A percentile compares a stretch with the other conserved stretches of the same genome.
Evolutionary conservation across 1,140 invertebrate genomes (phyloP).

Genomic region (Hetaerina americana): DNA sequence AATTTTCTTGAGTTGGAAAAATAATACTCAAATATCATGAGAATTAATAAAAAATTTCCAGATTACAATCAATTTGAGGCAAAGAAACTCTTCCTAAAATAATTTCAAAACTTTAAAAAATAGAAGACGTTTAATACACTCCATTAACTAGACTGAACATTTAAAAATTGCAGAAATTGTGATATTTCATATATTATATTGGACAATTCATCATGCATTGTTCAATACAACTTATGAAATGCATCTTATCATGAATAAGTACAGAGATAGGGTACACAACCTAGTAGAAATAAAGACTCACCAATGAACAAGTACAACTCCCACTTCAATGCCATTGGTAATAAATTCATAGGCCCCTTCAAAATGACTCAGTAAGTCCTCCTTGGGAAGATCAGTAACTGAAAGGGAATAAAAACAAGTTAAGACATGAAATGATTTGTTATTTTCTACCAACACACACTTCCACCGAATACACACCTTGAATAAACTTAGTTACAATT

Average conservation of each 20-base stretch:
- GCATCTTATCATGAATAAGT: too few species aligned
- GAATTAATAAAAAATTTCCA: slow-evolving; percentile 9
- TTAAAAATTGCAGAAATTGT: too few species aligned
- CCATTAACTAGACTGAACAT: too few species aligned
- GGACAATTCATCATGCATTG: too few species aligned
- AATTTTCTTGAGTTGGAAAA: too few species aligned
- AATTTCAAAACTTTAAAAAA: too few species aligned
- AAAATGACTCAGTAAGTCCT: slow-evolving; percentile 65
- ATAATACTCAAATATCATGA: too few species aligned
- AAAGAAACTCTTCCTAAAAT: too few species aligned
- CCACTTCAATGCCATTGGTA: slow-evolving; percentile 37
- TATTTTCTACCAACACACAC: neutral
- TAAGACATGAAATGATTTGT: neutral
- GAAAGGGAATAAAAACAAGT: slow-evolving; percentile 16
- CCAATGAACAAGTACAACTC: slow-evolving; percentile 66
- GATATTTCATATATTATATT: too few species aligned
- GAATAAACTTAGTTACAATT: slow-evolving; percentile 57
- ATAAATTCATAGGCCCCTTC: slow-evolving; percentile 63
- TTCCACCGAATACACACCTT: slow-evolving; percentile 34
- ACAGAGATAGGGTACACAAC: too few species aligned
- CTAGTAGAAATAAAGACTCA: slow-evolving; percentile 23
- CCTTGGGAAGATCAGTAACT: slow-evolving; percentile 67
- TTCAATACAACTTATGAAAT: slow-evolving; percentile 5
- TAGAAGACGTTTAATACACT: too few species aligned
- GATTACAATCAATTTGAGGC: too few species aligned